phyloP scores from a whole-genome alignment of 2,797 vertebrate species.

The Myotis myotis region DNA sequence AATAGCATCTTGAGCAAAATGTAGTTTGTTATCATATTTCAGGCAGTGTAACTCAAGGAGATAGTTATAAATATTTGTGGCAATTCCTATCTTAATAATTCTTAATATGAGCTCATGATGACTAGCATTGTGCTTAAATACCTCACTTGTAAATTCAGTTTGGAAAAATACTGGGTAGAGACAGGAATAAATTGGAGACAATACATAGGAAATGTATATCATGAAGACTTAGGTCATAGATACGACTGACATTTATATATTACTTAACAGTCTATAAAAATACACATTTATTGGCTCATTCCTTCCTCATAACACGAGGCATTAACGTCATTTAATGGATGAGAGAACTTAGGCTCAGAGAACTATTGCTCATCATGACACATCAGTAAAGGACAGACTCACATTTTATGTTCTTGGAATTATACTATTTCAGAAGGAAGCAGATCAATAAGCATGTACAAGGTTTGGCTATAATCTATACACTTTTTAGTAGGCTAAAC shows the following conservation, averaged over 20 bases:
- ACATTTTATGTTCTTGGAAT: neutral
- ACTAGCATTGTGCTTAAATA: neutral
- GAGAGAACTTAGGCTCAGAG: conserved; percentile 23
- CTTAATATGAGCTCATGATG: neutral
- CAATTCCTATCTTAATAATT: conserved; percentile 3
- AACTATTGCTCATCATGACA: conserved; percentile 7
- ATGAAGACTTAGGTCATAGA: neutral
- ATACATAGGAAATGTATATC: conserved; percentile 10
- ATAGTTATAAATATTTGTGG: conserved; percentile 40
- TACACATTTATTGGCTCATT: conserved; percentile 6
- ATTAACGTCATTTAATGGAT: neutral
- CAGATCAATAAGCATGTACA: neutral
- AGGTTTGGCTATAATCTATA: neutral
- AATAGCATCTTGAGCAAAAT: conserved; percentile 16
- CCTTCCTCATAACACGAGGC: neutral
- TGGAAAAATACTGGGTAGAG: neutral
- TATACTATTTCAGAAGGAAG: neutral
- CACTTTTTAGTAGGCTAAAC: neutral
- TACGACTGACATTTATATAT: conserved; percentile 11
- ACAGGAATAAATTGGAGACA: neutral
- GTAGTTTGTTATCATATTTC: conserved; percentile 25
- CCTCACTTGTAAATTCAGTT: conserved; percentile 3
- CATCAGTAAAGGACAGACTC: neutral
- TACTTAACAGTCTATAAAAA: conserved; percentile 48
- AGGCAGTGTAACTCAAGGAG: neutral